phyloP scores from a whole-genome alignment of 2,888 invertebrate genomes.

The Hydrotaea diabolus region DNA sequence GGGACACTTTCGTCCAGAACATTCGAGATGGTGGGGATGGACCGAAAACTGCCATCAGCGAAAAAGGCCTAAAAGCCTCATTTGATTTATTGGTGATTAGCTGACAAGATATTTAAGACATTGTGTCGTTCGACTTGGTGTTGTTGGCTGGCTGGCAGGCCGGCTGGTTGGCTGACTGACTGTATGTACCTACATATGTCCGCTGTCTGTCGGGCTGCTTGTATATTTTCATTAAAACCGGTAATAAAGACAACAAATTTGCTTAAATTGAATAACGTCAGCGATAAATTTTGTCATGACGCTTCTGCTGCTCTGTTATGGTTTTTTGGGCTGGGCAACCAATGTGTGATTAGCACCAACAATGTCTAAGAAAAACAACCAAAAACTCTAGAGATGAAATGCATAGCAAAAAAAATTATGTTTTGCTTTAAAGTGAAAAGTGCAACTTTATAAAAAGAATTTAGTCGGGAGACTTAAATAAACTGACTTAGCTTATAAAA shows the following conservation, averaged over 20 bases:
- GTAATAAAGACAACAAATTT: constrained; percentile 61
- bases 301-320: background rate
- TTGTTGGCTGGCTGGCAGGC: background rate
- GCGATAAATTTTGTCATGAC: constrained; percentile 50
- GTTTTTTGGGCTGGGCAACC: too few relatives aligned
- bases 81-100: constrained; percentile 60
- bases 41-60: too few relatives aligned
- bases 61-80: constrained; percentile 54
- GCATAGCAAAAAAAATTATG: too few relatives aligned
- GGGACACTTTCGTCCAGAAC: too few relatives aligned
- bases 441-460: too few relatives aligned
- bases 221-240: constrained; percentile 55
- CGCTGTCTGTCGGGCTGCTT: background rate
- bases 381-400: too few relatives aligned
- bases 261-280: constrained; percentile 63
- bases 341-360: too few relatives aligned
- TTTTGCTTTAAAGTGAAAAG: too few relatives aligned
- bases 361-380: too few relatives aligned
- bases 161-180: background rate
- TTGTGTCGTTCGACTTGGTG: constrained; percentile 21
- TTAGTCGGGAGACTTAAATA: too few relatives aligned
- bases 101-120: constrained; percentile 59
- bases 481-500: too few relatives aligned
- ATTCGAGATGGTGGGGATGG: too few relatives aligned
- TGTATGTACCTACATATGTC: background rate